phyloP scores from a whole-genome alignment of 1,140 invertebrate species.

The Phymastichus coffea region DNA sequence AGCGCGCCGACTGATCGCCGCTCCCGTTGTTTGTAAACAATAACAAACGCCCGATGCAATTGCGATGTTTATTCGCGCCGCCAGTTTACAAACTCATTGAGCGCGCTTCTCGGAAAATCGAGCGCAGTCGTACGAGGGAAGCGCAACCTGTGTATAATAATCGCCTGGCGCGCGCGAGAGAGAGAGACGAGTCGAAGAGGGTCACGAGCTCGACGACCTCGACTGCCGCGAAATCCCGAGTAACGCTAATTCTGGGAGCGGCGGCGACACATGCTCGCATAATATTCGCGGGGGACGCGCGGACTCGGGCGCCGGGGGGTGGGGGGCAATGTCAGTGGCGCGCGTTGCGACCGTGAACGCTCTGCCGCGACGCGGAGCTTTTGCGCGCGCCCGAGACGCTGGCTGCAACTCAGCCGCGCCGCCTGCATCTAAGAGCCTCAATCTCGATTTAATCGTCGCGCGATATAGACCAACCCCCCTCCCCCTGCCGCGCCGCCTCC shows the following conservation, averaged over 20 bases:
- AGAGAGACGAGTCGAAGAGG: not conserved
- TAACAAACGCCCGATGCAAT: too few species aligned
- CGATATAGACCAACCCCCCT: slow-evolving; percentile 14
- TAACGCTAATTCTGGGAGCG: slow-evolving; percentile 37
- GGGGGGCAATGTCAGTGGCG: slow-evolving; percentile 37
- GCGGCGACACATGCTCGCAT: slow-evolving; percentile 16
- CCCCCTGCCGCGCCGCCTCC: slow-evolving; percentile 14
- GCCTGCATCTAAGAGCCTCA: slow-evolving; percentile 23
- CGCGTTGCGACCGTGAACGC: slow-evolving; percentile 35
- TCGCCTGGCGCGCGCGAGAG: not conserved
- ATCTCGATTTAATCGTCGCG: slow-evolving; percentile 35
- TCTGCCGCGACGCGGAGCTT: too few species aligned
- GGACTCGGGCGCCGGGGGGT: too few species aligned
- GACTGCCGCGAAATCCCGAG: slow-evolving; percentile 30
- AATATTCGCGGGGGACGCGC: slow-evolving; percentile 2
- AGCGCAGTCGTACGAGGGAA: not conserved
- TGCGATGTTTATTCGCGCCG: too few species aligned
- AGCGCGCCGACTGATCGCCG: too few species aligned
- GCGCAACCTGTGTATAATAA: not conserved
- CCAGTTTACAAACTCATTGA: too few species aligned
- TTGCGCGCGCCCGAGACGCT: not conserved
- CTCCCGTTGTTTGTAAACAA: too few species aligned
- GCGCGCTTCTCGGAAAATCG: slow-evolving; percentile 23
- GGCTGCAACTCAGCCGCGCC: slow-evolving; percentile 12
- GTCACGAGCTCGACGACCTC: not conserved